These are phyloP conservation scores for Smutsia gigantea DNA, from an alignment of 2,797 vertebrate species.

Conservation along the genomic window DNA sequence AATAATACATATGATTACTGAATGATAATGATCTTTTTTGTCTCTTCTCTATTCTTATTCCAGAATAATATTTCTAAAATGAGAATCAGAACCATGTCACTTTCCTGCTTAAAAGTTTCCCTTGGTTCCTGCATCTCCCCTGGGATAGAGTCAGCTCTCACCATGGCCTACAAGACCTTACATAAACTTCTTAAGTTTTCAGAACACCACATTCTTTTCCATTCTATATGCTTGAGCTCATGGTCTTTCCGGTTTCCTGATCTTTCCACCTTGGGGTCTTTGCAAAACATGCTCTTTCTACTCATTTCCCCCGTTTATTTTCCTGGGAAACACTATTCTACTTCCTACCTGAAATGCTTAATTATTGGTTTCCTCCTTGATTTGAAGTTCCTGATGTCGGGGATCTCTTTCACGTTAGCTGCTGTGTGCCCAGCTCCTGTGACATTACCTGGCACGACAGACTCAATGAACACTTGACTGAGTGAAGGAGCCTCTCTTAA, in stretches of 20 bases:
- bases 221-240: neutral
- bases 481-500: neutral
- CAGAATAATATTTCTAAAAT: neutral
- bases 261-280: neutral
- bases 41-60: neutral
- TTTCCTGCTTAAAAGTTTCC: neutral
- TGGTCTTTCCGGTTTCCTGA: neutral
- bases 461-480: neutral
- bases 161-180: rapidly evolving
- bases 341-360: neutral
- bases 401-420: neutral
- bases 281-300: neutral
- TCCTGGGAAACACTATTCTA: neutral
- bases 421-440: neutral
- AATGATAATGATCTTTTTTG: neutral
- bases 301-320: neutral
- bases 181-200: neutral
- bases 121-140: neutral
- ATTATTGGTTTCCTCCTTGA: too few relatives aligned
- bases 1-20: neutral
- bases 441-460: neutral
- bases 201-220: neutral
- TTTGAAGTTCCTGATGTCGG: neutral
- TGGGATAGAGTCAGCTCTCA: neutral
- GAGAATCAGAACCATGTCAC: neutral